Conservation (phyloP, 2,888 invertebrate genomes). For the Myathropa florea region DNA sequence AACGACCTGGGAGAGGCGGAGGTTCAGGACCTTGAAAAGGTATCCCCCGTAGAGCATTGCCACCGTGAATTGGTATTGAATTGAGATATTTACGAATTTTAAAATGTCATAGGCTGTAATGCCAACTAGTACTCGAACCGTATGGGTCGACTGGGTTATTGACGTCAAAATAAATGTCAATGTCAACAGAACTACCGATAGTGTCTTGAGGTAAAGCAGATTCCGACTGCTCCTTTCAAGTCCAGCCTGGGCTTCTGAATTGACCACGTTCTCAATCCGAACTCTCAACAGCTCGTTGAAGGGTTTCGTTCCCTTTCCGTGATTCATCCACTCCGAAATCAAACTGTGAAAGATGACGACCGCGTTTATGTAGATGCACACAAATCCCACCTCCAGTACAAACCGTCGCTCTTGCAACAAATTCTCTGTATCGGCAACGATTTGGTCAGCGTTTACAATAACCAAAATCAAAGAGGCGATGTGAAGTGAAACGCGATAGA, state of each 20-base stretch:
- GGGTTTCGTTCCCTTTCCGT: not conserved
- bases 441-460: not conserved
- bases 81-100: not conserved
- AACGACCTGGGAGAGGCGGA: not conserved
- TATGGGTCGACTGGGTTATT: not conserved
- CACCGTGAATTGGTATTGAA: not conserved
- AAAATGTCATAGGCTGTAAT: not conserved
- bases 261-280: not conserved
- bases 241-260: not conserved
- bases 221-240: not conserved
- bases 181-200: not conserved
- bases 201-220: not conserved
- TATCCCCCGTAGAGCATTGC: not conserved
- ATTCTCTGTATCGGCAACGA: not conserved
- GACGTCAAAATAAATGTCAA: not conserved
- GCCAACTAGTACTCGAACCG: not conserved
- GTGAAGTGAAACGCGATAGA: not conserved
- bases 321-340: not conserved
- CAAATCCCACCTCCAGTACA: not conserved
- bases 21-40: not conserved
- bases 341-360: not conserved
- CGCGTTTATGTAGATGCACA: not conserved
- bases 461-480: not conserved
- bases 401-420: not conserved
- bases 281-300: not conserved